A percentile compares a stretch with the other conserved stretches of the same genome.
These are phyloP conservation scores for Drosophila truncata DNA, from an alignment of 1,140 invertebrate genomes.

Conservation along the genomic window DNA sequence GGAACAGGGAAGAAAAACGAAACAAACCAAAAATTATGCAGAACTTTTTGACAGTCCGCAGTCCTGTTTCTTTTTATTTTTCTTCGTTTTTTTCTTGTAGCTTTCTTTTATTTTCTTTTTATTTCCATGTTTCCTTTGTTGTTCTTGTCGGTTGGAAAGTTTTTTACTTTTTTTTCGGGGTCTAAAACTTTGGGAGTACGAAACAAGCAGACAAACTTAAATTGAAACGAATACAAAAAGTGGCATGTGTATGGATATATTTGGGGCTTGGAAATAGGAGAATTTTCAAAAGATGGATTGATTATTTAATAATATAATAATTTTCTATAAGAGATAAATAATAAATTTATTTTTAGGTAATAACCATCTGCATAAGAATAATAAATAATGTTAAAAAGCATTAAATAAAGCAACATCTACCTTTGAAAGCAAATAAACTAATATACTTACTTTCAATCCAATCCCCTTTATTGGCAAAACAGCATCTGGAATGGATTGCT, in stretches of 20 bases:
- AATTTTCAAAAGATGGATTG: neutral
- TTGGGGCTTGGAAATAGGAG: neutral
- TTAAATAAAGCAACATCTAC: neutral
- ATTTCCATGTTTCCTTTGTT: constrained; percentile 27
- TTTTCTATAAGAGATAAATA: too few relatives aligned
- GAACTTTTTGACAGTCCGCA: constrained; percentile 59
- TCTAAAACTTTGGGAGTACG: constrained; percentile 24
- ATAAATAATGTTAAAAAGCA: neutral
- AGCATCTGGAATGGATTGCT: constrained; percentile 1
- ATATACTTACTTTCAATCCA: constrained; percentile 4
- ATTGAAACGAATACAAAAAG: constrained; percentile 12
- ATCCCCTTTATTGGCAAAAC: neutral
- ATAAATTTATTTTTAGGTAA: neutral
- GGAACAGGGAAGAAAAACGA: constrained; percentile 16
- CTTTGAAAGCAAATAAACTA: neutral
- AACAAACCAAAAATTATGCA: constrained; percentile 63
- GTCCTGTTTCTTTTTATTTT: constrained; percentile 9
- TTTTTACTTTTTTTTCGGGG: constrained; percentile 5
- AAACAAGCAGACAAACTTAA: constrained; percentile 30
- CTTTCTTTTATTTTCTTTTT: constrained; percentile 29
- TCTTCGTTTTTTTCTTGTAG: constrained; percentile 1
- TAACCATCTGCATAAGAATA: neutral
- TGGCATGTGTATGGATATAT: constrained; percentile 16
- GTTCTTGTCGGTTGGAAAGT: constrained; percentile 43
- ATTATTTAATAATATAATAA: neutral